Conservation (phyloP, 2,113 vertebrate genomes). For the Eudorcas thomsonii region DNA sequence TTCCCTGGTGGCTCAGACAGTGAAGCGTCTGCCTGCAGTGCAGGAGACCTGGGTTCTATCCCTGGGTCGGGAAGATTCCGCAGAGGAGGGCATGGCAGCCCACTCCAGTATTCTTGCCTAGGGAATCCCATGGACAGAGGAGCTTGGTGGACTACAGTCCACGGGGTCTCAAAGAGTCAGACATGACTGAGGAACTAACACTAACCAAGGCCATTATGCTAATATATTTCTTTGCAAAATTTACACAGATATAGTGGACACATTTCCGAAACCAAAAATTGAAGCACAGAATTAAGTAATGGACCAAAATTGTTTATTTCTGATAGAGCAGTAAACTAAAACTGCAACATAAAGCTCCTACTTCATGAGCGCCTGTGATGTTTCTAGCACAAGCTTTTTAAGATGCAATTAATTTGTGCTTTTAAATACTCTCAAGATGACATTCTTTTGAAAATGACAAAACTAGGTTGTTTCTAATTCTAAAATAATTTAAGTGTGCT, state of each 20-base stretch:
- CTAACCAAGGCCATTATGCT: accelerated
- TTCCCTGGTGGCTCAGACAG: not conserved
- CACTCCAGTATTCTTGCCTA: not conserved
- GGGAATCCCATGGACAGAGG: not conserved
- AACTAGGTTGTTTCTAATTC: not conserved
- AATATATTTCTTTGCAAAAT: not conserved
- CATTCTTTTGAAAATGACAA: not conserved
- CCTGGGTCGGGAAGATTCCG: not conserved
- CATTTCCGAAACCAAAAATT: not conserved
- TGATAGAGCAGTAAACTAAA: not conserved
- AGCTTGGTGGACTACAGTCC: not conserved
- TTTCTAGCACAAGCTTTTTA: not conserved
- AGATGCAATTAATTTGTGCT: not conserved
- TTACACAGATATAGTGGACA: not conserved
- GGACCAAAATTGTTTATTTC: not conserved
- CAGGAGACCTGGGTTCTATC: not conserved
- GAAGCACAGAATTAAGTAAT: not conserved
- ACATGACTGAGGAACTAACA: not conserved
- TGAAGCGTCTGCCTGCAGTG: not conserved
- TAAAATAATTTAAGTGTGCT: not conserved
- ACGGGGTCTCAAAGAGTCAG: not conserved
- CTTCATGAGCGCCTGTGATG: not conserved
- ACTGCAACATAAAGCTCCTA: not conserved
- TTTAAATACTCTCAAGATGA: not conserved
- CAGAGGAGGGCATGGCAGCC: not conserved